Evolutionary conservation across 1,140 invertebrate species (phyloP), one percentile per base, ranked within the genome.

Genomic region (Drosophila asahinai): DNA sequence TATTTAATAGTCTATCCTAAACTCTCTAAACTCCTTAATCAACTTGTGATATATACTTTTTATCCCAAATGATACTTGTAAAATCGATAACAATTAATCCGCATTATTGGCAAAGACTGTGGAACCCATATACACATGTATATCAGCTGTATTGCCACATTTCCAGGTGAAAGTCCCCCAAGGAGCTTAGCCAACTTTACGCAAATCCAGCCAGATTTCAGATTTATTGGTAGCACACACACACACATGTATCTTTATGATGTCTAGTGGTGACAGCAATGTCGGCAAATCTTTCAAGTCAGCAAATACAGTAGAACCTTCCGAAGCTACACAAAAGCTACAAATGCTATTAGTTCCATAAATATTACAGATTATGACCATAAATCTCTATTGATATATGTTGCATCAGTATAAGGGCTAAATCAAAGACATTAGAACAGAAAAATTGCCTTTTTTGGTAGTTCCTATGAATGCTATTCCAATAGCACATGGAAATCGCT

Each of bases 281-380:
- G 45, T 40, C 61, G 65, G 65, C 45, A 22, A 19, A 66, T 49
- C 65, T 68, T 68, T 68, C 33, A 68, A 30, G 45, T 49, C 65
- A 4, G 17, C 19, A 12, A n/a, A 12, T 40, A 68, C 66, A 70
- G 66, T 52, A 42, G 65, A 70, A 25, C 25, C 38, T 43, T 25
- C 22, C 2, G 22, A 25, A 25, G 22, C 30, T 8, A 33, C 30
- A 9, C 8, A 33, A 7, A 19, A 19, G 19, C 19, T 19, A 19
- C 19, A 19, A 19, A 19, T 19, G 19, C 30, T 30, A 30, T 1
- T 6, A 30, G 27, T 11, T 33, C 33, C 33, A 33, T 11, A 33
- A 33, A 33, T 33, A 33, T 33, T 9, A 33, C 9, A 9, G 33
- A 36, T 36, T 36, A 8, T 33, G 7, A 33, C 6, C 30, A 33